phyloP scores from a whole-genome alignment of 1,140 invertebrate genomes.

The Listronotus bonariensis region DNA sequence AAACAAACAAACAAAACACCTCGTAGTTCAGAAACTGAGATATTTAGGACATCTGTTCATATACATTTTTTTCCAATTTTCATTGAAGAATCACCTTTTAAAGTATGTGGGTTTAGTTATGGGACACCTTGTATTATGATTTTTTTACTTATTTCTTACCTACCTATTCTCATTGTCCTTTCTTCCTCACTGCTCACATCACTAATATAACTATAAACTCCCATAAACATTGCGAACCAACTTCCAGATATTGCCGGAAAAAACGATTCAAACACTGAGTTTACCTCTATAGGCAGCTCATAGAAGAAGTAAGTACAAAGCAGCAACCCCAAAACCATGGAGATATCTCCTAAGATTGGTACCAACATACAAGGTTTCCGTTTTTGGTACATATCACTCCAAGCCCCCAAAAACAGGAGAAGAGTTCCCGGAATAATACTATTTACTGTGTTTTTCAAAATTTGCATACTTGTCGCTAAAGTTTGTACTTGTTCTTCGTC shows the following conservation, averaged over 20 bases:
- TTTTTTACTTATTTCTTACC: no score
- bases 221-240: constrained; percentile 66
- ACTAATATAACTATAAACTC: constrained; percentile 64
- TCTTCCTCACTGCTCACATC: constrained; percentile 63
- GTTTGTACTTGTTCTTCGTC: constrained; percentile 61
- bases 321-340: constrained; percentile 45
- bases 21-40: no score
- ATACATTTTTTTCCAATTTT: no score
- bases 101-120: no score
- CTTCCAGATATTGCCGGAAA: constrained; percentile 63
- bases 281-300: constrained; percentile 60
- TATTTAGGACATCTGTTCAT: no score
- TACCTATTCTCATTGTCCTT: constrained; percentile 60
- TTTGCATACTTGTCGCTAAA: constrained; percentile 62
- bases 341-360: constrained; percentile 60
- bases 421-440: constrained; percentile 62
- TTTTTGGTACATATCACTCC: constrained; percentile 64
- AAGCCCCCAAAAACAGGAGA: constrained; percentile 65
- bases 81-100: no score
- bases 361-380: constrained; percentile 64
- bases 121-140: no score
- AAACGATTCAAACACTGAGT: constrained; percentile 61
- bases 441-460: constrained; percentile 62
- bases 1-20: no score
- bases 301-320: constrained; percentile 54